phyloP scores from a whole-genome alignment of 2,888 invertebrate genomes.

The Anticlea derivata region DNA sequence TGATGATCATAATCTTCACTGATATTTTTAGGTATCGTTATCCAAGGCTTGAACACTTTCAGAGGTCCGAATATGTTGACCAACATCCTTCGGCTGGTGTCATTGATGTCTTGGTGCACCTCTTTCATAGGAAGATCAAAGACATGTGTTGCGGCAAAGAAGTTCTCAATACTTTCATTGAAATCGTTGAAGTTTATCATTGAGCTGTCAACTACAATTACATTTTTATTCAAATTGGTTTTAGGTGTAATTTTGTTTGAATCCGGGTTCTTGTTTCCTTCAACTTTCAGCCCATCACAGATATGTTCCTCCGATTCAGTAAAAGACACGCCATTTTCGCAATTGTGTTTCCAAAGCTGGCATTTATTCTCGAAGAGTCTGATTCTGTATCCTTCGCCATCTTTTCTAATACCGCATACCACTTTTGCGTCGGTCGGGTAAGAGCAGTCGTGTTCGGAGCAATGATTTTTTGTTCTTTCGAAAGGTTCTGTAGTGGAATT shows the following conservation, averaged over 20 bases:
- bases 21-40: conserved; percentile 53
- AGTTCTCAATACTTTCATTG: conserved; percentile 61
- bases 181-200: conserved; percentile 50
- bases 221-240: conserved; percentile 32
- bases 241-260: conserved; percentile 9
- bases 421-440: conserved; percentile 23
- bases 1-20: conserved; percentile 49
- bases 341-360: conserved; percentile 55
- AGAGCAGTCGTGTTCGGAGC: conserved; percentile 34
- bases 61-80: conserved; percentile 54
- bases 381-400: conserved; percentile 57
- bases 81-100: conserved; percentile 49
- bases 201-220: conserved; percentile 53
- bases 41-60: conserved; percentile 59
- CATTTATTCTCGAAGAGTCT: conserved; percentile 59
- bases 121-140: conserved; percentile 59
- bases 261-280: conserved; percentile 12
- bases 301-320: conserved; percentile 51
- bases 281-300: conserved; percentile 45
- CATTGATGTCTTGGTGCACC: conserved; percentile 41
- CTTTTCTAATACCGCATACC: conserved; percentile 57
- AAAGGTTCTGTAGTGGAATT: not conserved
- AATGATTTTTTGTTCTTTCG: conserved; percentile 24
- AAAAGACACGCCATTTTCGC: conserved; percentile 48
- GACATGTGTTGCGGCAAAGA: conserved; percentile 66